Conservation (phyloP, 2,888 invertebrate genomes). For the Acrobasis suavella region DNA sequence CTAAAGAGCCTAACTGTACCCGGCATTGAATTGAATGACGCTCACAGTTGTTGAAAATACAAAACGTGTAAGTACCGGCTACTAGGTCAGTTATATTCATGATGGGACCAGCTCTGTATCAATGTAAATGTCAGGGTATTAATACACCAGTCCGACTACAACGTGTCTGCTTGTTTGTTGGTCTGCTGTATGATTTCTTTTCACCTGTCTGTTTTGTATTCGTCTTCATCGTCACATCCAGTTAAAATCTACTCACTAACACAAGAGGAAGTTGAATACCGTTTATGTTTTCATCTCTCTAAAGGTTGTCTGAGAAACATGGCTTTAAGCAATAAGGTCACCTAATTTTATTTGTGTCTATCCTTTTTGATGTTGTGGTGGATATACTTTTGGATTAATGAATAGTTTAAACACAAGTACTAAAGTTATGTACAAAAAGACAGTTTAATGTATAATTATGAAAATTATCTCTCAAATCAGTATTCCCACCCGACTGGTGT, state of each 20-base stretch:
- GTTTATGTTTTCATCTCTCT: too few relatives aligned
- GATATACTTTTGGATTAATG: too few relatives aligned
- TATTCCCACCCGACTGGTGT: not conserved
- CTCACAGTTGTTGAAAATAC: not conserved
- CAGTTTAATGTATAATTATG: not conserved
- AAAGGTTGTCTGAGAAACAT: too few relatives aligned
- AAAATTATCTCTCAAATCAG: constrained; percentile 8
- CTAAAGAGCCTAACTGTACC: too few relatives aligned
- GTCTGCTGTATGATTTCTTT: not conserved
- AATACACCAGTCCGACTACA: constrained; percentile 27
- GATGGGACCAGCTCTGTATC: constrained; percentile 21
- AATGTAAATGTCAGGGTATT: constrained; percentile 31
- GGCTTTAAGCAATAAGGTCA: too few relatives aligned
- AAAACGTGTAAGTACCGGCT: not conserved
- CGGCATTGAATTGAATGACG: too few relatives aligned
- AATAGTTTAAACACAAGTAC: not conserved
- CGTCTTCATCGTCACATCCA: not conserved
- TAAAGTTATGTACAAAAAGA: not conserved
- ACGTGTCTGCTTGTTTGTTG: constrained; percentile 14
- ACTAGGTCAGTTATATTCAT: constrained; percentile 6
- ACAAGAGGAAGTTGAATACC: too few relatives aligned
- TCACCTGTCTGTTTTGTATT: not conserved
- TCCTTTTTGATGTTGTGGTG: too few relatives aligned
- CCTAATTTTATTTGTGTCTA: too few relatives aligned
- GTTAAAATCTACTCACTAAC: too few relatives aligned